phyloP scores from a whole-genome alignment of 2,113 vertebrate genomes.

The Orientallactaga bullata region DNA sequence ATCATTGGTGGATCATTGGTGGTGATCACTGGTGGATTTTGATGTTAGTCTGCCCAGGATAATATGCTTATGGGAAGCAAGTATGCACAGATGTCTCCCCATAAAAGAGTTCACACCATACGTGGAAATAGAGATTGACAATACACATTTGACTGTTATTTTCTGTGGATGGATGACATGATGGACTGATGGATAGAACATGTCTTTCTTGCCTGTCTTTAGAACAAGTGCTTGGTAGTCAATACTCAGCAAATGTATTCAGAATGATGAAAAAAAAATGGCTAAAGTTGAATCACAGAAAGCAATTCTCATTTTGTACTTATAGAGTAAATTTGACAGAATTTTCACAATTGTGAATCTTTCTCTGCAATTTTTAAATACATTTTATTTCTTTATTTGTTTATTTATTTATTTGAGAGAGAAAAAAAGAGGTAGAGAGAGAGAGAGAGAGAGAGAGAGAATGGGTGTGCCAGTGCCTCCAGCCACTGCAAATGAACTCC shows the following conservation, averaged over 20 bases:
- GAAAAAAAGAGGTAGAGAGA: too few relatives aligned
- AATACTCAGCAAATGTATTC: neutral
- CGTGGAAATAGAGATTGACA: neutral
- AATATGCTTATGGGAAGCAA: too few relatives aligned
- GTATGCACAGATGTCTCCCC: too few relatives aligned
- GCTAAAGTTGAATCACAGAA: neutral
- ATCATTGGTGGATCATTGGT: too few relatives aligned
- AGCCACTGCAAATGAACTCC: too few relatives aligned
- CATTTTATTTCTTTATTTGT: too few relatives aligned
- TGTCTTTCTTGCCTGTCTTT: neutral
- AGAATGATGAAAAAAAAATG: neutral
- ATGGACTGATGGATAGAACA: neutral
- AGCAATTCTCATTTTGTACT: neutral
- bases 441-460: too few relatives aligned
- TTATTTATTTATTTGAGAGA: too few relatives aligned
- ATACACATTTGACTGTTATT: neutral
- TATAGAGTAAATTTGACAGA: neutral
- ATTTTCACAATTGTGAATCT: slow-evolving; percentile 29
- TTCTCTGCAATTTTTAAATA: neutral
- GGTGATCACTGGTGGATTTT: too few relatives aligned
- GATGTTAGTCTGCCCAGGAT: too few relatives aligned
- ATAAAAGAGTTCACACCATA: too few relatives aligned
- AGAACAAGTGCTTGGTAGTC: neutral
- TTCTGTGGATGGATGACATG: neutral
- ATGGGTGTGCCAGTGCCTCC: too few relatives aligned